phyloP scores from a whole-genome alignment of 2,888 invertebrate species.

The Rutpela maculata region DNA sequence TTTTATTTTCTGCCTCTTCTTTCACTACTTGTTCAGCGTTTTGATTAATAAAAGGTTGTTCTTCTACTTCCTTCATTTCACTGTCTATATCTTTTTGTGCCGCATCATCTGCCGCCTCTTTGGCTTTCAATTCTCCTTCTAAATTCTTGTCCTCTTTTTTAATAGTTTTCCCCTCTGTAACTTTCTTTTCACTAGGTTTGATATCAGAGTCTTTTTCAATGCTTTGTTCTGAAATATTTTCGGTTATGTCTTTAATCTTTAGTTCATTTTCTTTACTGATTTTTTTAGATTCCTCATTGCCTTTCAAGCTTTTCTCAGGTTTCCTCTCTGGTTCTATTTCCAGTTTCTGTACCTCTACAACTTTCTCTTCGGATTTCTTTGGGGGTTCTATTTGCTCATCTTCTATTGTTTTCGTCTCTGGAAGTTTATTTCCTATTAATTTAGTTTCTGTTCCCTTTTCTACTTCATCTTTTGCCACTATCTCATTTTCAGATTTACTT shows the following conservation, averaged over 20 bases:
- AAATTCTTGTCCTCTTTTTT: constrained; percentile 39
- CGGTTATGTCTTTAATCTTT: not conserved
- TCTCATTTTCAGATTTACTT: not conserved
- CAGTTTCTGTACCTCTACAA: not conserved
- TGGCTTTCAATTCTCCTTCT: constrained; percentile 42
- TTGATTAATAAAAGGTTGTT: not conserved
- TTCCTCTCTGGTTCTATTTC: not conserved
- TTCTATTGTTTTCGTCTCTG: too few species aligned
- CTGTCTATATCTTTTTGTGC: constrained; percentile 44
- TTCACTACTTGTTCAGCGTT: constrained; percentile 48
- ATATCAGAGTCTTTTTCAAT: not conserved
- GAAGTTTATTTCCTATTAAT: not conserved
- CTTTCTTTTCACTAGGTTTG: not conserved
- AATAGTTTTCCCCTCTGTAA: not conserved
- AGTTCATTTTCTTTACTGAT: too few species aligned
- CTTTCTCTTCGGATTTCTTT: not conserved
- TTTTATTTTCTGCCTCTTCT: constrained; percentile 27
- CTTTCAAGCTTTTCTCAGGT: too few species aligned
- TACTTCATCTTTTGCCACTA: not conserved
- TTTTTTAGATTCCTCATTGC: too few species aligned
- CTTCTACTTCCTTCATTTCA: constrained; percentile 47
- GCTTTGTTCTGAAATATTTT: not conserved
- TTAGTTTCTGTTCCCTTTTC: not conserved
- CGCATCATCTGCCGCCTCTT: constrained; percentile 46
- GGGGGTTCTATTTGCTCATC: too few species aligned